These are phyloP conservation scores for Eilema sororculum DNA, from an alignment of 2,888 invertebrate genomes.

Conservation along the genomic window DNA sequence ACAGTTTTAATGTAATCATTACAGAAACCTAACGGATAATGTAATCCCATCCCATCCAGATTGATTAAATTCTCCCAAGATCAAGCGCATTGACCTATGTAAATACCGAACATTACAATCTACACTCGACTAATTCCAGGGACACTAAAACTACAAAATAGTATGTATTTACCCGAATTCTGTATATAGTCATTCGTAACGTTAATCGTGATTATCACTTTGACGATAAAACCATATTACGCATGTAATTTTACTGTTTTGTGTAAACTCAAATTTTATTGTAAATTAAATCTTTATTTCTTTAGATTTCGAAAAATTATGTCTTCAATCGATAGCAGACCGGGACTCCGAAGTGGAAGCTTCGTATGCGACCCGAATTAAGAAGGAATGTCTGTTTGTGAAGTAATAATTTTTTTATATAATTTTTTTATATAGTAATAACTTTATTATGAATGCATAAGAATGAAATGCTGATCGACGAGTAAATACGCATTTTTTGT, in stretches of 20 bases:
- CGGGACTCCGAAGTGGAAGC: no score
- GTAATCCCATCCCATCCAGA: neutral
- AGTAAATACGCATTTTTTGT: no score
- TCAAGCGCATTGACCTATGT: neutral
- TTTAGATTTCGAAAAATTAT: no score
- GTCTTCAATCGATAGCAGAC: no score
- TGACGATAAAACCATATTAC: neutral
- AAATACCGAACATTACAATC: neutral
- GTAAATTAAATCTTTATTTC: no score
- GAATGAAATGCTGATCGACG: no score
- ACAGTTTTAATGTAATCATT: neutral
- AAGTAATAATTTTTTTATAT: no score
- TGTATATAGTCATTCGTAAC: neutral
- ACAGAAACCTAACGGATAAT: neutral
- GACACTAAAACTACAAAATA: neutral
- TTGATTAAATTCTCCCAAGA: neutral
- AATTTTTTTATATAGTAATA: no score
- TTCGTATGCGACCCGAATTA: no score
- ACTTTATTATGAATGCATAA: no score
- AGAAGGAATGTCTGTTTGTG: no score
- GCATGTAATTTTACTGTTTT: neutral
- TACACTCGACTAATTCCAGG: neutral
- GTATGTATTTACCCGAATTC: neutral
- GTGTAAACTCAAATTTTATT: neutral
- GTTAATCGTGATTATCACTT: neutral